Evolutionary conservation across 2,797 vertebrate genomes (phyloP).

Genomic region (Distichodus sexfasciatus): DNA sequence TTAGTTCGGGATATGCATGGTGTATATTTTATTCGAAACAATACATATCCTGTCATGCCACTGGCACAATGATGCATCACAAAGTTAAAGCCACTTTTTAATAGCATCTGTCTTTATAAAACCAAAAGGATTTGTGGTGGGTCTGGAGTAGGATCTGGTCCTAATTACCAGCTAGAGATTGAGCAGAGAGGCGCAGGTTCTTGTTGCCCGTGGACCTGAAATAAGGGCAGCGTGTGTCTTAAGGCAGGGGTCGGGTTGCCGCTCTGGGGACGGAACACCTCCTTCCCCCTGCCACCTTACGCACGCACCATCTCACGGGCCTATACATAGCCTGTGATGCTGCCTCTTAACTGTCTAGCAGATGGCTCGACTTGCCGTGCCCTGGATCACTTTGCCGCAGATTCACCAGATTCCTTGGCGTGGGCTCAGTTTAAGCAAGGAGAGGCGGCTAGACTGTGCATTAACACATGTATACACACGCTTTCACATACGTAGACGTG

Average conservation of each 20-base stretch:
- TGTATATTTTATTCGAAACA: too few relatives aligned
- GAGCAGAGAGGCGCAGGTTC: constrained; percentile 2
- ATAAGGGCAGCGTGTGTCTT: constrained; percentile 25
- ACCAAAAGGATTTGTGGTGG: constrained; percentile 7
- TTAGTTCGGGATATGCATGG: too few relatives aligned
- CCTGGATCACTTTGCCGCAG: constrained; percentile 74
- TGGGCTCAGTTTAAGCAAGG: constrained; percentile 36
- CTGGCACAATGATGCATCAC: too few relatives aligned
- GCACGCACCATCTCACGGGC: constrained; percentile 55
- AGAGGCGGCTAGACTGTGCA: constrained; percentile 11
- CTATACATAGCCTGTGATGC: constrained; percentile 82
- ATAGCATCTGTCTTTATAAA: constrained; percentile 39
- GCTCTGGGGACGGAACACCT: constrained; percentile 55
- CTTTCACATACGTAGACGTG: not conserved
- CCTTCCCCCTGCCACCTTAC: constrained; percentile 51
- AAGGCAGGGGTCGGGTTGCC: constrained; percentile 63
- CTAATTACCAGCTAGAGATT: not conserved
- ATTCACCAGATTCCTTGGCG: constrained; percentile 71
- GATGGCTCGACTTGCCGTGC: constrained; percentile 73
- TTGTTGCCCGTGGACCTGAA: constrained; percentile 12
- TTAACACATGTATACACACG: not conserved
- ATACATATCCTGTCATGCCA: too few relatives aligned
- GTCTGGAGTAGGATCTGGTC: not conserved
- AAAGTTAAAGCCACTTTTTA: too few relatives aligned
- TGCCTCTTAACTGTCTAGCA: constrained; percentile 77